A percentile compares a stretch with the other conserved stretches of the same genome.
Conservation (phyloP, 2,888 invertebrate genomes). For the Himalopsyche japonica region DNA sequence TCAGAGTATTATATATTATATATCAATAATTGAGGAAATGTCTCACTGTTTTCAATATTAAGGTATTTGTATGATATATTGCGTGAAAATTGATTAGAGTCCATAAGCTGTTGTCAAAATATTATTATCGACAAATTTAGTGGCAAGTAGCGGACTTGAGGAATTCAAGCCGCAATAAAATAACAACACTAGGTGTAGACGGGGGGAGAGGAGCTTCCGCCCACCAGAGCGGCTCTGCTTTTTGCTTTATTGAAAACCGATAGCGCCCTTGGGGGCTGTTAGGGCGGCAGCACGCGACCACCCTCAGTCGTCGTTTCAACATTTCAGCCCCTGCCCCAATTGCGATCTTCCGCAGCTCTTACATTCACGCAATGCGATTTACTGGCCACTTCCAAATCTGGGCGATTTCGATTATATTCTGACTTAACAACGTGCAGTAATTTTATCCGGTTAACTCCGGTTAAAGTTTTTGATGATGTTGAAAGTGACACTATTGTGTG, state of each 20-base stretch:
- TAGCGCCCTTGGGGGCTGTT: constrained; percentile 39
- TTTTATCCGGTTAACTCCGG: neutral
- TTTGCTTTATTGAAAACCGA: constrained; percentile 41
- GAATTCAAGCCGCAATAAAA: neutral
- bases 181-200: neutral
- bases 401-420: neutral
- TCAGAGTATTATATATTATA: no score
- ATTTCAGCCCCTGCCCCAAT: neutral
- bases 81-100: neutral
- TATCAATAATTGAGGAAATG: no score
- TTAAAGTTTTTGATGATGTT: no score
- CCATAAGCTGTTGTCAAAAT: neutral
- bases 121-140: neutral
- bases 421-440: neutral
- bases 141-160: neutral
- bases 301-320: neutral
- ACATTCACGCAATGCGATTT: neutral
- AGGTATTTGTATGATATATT: neutral
- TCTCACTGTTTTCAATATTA: no score
- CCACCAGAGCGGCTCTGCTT: constrained; percentile 17
- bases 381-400: neutral
- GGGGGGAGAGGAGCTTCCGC: neutral
- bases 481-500: no score
- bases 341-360: neutral
- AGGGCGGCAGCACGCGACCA: constrained; percentile 31